These are phyloP conservation scores for Tarsius wallacei DNA, from an alignment of 2,797 vertebrate species.

Conservation along the genomic window DNA sequence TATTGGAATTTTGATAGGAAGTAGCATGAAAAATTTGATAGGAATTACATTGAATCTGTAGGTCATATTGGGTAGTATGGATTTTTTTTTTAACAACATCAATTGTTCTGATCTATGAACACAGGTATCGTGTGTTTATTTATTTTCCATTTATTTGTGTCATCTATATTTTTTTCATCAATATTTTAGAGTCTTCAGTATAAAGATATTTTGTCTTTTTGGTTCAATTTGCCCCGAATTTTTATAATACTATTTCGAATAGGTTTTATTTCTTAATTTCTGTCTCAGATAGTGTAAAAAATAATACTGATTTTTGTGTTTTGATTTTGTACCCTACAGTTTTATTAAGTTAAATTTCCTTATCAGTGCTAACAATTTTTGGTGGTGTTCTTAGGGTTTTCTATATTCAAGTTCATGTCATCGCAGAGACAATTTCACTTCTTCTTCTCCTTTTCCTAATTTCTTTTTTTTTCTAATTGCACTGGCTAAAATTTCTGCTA, in stretches of 20 bases:
- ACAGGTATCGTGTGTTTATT: neutral
- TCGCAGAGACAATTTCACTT: neutral
- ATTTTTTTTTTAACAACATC: neutral
- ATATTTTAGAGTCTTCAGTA: neutral
- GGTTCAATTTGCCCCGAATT: neutral
- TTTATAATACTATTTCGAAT: no score
- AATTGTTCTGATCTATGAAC: neutral
- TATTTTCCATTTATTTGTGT: neutral
- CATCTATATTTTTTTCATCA: neutral
- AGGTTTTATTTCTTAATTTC: neutral
- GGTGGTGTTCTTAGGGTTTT: neutral
- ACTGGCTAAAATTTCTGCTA: neutral
- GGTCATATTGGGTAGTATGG: neutral
- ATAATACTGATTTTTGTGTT: neutral
- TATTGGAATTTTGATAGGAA: neutral
- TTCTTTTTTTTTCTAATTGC: neutral
- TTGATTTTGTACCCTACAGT: neutral
- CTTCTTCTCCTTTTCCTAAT: neutral
- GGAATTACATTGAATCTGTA: neutral
- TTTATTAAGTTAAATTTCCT: neutral
- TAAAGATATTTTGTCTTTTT: neutral
- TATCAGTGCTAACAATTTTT: neutral
- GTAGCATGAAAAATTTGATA: neutral
- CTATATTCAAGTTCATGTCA: neutral
- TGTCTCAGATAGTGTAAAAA: neutral